A percentile compares a stretch with the other conserved stretches of the same genome.
These are phyloP conservation scores for Drosophila barbarae DNA, from an alignment of 2,888 invertebrate genomes.

Conservation along the genomic window DNA sequence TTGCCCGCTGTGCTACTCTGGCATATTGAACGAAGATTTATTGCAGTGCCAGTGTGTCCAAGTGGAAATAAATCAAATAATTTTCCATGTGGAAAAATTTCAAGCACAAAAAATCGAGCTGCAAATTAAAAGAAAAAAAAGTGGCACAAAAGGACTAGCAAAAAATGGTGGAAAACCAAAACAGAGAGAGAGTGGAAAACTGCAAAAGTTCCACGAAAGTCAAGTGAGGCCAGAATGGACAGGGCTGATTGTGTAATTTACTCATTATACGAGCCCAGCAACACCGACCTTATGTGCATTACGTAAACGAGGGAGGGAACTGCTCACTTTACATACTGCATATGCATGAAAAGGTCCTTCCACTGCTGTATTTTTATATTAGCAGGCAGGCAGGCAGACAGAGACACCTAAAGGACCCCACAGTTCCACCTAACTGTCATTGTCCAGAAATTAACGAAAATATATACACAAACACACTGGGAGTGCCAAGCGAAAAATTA, in stretches of 20 bases:
- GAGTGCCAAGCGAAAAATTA: constrained; percentile 19
- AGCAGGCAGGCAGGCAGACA: constrained; percentile 51
- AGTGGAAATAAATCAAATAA: constrained; percentile 78
- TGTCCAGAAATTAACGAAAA: constrained; percentile 76
- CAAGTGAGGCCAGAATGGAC: constrained; percentile 59
- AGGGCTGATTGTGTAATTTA: constrained; percentile 72
- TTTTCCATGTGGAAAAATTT: constrained; percentile 77
- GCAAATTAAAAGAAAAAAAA: constrained; percentile 56
- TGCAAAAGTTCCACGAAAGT: constrained; percentile 49
- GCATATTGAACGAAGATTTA: constrained; percentile 78
- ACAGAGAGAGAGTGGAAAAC: constrained; percentile 18
- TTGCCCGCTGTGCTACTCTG: constrained; percentile 55
- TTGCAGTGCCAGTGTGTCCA: constrained; percentile 77
- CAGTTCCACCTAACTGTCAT: constrained; percentile 75
- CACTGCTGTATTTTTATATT: constrained; percentile 69
- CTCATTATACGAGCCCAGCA: constrained; percentile 67
- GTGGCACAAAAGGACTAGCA: constrained; percentile 7
- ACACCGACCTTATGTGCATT: constrained; percentile 50
- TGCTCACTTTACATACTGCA: constrained; percentile 64
- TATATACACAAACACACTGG: constrained; percentile 49
- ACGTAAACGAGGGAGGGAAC: constrained; percentile 45
- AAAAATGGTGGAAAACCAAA: constrained; percentile 35
- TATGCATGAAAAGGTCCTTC: constrained; percentile 55
- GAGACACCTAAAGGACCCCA: constrained; percentile 39
- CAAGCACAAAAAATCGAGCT: constrained; percentile 49